Evolutionary conservation across 2,797 vertebrate species (phyloP), one percentile per base, ranked within the genome.

Genomic region (Eulemur rubriventer): DNA sequence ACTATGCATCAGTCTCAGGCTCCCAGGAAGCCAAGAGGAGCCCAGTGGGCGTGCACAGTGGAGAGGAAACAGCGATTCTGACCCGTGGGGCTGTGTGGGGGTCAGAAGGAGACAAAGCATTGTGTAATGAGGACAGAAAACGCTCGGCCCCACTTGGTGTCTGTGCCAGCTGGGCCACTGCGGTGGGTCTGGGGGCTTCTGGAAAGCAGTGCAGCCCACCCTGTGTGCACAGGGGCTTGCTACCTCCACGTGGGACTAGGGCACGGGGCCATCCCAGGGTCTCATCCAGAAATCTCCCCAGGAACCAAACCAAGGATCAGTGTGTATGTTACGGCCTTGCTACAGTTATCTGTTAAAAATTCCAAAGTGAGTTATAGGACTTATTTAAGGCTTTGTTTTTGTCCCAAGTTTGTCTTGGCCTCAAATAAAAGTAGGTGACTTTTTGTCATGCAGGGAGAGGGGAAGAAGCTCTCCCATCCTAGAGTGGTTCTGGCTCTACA

Each of bases 51-150:
- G 95, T 93, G 94, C 55, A 2, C 63, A 6, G 55, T 7, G 46
- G 38, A 80, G 30, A 80, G 82, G 48, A 55, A 55, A 4, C 55
- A 1, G 0, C 0, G 24, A 12, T 33, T 48, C 63, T 7, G 52
- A 67, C 82, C 69, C 79, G 6, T 13, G 50, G 69, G 55, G 18
- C 48, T 33, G 35, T n/a, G 35, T 11, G 4, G 82, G 46, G 48
- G 26, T 67, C 55, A 3, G 55, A n/a, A 26, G 2, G 52, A 46
- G 83, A 79, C 76, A 48, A 78, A 78, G 89, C 79, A 28, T 46
- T 59, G 83, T n/a, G 41, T 46, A 35, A 93, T 81, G 87, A 97
- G 94, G 93, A 85, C 35, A 75, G 79, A 72, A 95, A 78, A 59
- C 16, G 13, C 11, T 38, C 18, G 50, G 28, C 57, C 12, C 28